Evolutionary conservation across 2,888 invertebrate genomes (phyloP).

Genomic region (Odontocerum albicorne): DNA sequence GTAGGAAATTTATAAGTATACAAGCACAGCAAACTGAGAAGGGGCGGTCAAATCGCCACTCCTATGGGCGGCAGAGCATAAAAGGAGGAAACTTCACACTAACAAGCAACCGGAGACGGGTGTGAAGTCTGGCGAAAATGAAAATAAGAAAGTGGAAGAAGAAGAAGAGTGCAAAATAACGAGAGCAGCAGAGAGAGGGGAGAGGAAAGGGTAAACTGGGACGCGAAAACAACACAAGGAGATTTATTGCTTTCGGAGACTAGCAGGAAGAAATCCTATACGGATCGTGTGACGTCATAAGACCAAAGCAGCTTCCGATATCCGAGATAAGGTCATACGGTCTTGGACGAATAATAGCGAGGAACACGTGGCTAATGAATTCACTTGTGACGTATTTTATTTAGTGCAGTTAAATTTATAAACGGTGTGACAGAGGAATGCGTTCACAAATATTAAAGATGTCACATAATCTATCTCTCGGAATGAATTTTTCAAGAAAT

Average conservation of each 20-base stretch:
- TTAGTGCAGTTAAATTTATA: too few species aligned
- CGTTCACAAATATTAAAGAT: too few species aligned
- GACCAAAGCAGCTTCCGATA: slow-evolving; percentile 3
- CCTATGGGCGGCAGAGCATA: slow-evolving; percentile 28
- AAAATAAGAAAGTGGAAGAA: slow-evolving; percentile 28
- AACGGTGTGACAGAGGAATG: too few species aligned
- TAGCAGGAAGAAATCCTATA: slow-evolving; percentile 15
- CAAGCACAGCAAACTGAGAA: neutral
- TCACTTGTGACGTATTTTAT: too few species aligned
- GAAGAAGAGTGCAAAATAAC: slow-evolving; percentile 18
- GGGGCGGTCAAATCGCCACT: slow-evolving; percentile 20
- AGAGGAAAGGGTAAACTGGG: slow-evolving; percentile 14
- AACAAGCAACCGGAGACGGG: slow-evolving; percentile 36
- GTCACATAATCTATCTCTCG: too few species aligned
- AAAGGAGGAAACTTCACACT: slow-evolving; percentile 32
- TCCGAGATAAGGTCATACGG: too few species aligned
- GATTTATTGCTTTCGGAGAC: slow-evolving; percentile 31
- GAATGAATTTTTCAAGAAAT: too few species aligned
- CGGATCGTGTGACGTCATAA: slow-evolving; percentile 19
- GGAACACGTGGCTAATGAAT: too few species aligned
- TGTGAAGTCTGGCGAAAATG: slow-evolving; percentile 30
- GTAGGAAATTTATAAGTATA: neutral
- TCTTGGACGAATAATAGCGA: too few species aligned
- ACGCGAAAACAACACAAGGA: slow-evolving; percentile 31
- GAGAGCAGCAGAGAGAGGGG: slow-evolving; percentile 13